Conservation (phyloP, 2,888 invertebrate genomes). For the Agrochola circellaris region DNA sequence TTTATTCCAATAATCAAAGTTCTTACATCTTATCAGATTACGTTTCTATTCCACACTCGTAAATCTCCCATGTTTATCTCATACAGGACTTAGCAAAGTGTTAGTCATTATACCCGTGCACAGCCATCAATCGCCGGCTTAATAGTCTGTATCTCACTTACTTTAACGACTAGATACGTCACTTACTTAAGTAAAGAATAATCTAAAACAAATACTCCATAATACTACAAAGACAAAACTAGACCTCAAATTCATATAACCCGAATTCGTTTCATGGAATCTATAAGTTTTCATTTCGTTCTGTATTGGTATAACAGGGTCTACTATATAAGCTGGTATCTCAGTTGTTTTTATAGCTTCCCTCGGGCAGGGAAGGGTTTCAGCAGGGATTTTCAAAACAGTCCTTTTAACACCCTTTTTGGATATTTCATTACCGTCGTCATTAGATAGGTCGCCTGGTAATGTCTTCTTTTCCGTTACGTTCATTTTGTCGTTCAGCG, state of each 20-base stretch:
- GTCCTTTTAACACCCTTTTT: conserved; percentile 84
- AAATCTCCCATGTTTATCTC: conserved; percentile 64
- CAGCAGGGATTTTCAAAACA: conserved; percentile 84
- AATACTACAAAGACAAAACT: conserved; percentile 72
- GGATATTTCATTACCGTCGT: conserved; percentile 73
- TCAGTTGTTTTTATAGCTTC: conserved; percentile 83
- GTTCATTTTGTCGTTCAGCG: conserved; percentile 81
- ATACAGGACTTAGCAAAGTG: conserved; percentile 63
- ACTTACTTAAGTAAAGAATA: conserved; percentile 84
- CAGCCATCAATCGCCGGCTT: conserved; percentile 71
- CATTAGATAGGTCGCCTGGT: conserved; percentile 70
- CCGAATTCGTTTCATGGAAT: conserved; percentile 82
- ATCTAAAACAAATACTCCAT: conserved; percentile 81
- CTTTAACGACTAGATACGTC: conserved; percentile 76
- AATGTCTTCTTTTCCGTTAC: conserved; percentile 78
- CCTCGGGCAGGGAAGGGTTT: conserved; percentile 84
- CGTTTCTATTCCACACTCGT: conserved; percentile 52
- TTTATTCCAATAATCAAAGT: conserved; percentile 50
- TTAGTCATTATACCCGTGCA: conserved; percentile 65
- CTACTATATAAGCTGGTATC: conserved; percentile 79
- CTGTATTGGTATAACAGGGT: conserved; percentile 86
- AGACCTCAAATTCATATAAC: conserved; percentile 63
- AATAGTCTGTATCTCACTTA: conserved; percentile 83
- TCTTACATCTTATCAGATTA: conserved; percentile 46
- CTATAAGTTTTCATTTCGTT: conserved; percentile 89